Evolutionary conservation across 2,888 invertebrate species (phyloP), one percentile per base, ranked within the genome.

Genomic region (Baronia brevicornis): DNA sequence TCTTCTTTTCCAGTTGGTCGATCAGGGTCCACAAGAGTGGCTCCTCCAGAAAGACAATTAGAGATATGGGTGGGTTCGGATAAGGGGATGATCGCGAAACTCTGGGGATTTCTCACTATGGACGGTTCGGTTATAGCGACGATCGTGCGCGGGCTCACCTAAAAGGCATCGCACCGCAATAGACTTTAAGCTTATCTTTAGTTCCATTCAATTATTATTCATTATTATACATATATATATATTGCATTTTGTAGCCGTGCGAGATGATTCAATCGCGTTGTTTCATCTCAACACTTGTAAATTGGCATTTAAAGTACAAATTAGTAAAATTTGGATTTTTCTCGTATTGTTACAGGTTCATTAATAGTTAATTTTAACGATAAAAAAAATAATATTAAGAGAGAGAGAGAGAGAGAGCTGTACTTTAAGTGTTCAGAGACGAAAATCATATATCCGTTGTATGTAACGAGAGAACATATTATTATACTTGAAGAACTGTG

Each of bases 271-370:
- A 68, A 66, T 53, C 54, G 59, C 62, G 59, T 66, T 68, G 80
- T 69, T 48, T 71, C 80, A 72, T 75, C 79, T 78, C 79, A 61
- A 67, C 68, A 74, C 75, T 61, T 78, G 79, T 77, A 70, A 69
- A 80, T 80, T 78, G 80, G 80, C 82, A 82, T 80, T 82, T 82
- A 82, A 82, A 84, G 82, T 84, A 82, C 84, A 84, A 84, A 82
- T 77, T 79, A 80, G 82, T 82, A 79, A 80, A 82, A 77, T 80
- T 78, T 74, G 69, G 77, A 82, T 79, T 80, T 36, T 78, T 78
- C 66, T 82, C 67, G 68, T 79, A 78, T 84, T 82, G 82, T 84
- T 84, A 78, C 82, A 84, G 82, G 82, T 84, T 82, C 79, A 80
- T 80, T 80, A 80, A 82, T 77, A 70, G 69, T 67, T 79, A 79